A percentile compares a stretch with the other conserved stretches of the same genome.
Evolutionary conservation across 2,113 vertebrate species (phyloP).

Genomic region (Hippocampus mohnikei): DNA sequence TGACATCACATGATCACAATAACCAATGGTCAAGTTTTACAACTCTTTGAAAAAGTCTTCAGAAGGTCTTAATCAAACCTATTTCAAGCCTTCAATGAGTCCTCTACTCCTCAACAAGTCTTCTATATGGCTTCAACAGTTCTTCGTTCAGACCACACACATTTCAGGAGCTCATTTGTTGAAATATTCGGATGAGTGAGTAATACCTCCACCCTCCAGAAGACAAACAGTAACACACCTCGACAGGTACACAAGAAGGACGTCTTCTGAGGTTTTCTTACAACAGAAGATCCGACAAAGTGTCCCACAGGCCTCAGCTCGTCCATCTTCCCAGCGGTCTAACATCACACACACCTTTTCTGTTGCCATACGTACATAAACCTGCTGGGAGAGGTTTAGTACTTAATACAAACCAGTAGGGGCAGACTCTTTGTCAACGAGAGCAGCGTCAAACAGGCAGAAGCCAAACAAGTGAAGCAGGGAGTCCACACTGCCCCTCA

Average conservation of each 20-base stretch:
- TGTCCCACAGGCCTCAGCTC: conserved; percentile 90
- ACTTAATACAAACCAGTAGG: conserved; percentile 72
- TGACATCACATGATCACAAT: not conserved
- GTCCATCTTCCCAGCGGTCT: conserved; percentile 73
- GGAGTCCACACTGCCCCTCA: conserved; percentile 89
- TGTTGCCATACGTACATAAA: not conserved
- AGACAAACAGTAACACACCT: conserved; percentile 63
- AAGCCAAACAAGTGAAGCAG: conserved; percentile 91
- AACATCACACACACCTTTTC: conserved; percentile 67
- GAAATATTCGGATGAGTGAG: not conserved
- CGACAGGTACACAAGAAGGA: conserved; percentile 87
- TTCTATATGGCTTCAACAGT: not conserved
- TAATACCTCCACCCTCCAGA: not conserved
- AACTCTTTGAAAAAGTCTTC: no score
- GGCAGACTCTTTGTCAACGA: conserved; percentile 78
- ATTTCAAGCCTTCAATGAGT: no score
- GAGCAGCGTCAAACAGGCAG: conserved; percentile 91
- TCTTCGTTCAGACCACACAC: not conserved
- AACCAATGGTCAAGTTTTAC: not conserved
- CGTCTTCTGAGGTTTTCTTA: conserved; percentile 94
- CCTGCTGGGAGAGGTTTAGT: not conserved
- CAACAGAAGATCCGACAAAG: conserved; percentile 93
- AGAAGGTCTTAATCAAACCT: no score
- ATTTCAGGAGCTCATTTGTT: not conserved
- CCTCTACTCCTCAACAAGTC: not conserved